Evolutionary conservation across 1,140 invertebrate genomes (phyloP).

Genomic region (Brachionus manjavacas): DNA sequence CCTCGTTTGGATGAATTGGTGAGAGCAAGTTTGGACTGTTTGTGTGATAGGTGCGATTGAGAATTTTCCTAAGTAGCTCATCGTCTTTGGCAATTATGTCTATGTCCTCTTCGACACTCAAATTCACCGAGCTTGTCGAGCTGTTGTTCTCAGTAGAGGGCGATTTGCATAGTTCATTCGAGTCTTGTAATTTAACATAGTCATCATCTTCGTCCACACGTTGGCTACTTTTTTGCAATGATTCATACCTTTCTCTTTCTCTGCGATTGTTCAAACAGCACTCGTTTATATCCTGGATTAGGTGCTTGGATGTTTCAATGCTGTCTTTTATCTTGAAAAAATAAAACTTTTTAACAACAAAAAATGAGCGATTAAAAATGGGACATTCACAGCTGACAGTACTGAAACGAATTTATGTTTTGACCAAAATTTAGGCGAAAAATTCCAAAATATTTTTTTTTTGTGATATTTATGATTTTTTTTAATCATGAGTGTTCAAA

Average conservation of each 20-base stretch:
- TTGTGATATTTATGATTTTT: too few relatives aligned
- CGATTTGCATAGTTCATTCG: background rate
- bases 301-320: conserved; percentile 4
- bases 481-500: too few relatives aligned
- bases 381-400: too few relatives aligned
- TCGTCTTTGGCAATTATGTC: conserved; percentile 26
- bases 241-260: background rate
- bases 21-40: conserved; percentile 17
- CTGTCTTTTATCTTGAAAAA: conserved; percentile 31
- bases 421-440: too few relatives aligned
- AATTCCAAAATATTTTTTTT: too few relatives aligned
- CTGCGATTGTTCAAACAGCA: background rate
- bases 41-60: conserved; percentile 8
- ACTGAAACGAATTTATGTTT: too few relatives aligned
- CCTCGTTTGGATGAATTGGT: conserved; percentile 4
- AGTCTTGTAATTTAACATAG: conserved; percentile 17
- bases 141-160: background rate
- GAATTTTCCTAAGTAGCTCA: conserved; percentile 6
- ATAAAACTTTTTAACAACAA: background rate
- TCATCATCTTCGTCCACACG: background rate
- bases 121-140: background rate
- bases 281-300: conserved; percentile 29
- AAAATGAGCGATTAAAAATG: background rate
- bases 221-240: background rate
- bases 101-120: background rate